Percentiles rank a stretch among this genome's conserved stretches.
Evolutionary conservation across 1,140 invertebrate genomes (phyloP).

Genomic region (Gryon sp.): DNA sequence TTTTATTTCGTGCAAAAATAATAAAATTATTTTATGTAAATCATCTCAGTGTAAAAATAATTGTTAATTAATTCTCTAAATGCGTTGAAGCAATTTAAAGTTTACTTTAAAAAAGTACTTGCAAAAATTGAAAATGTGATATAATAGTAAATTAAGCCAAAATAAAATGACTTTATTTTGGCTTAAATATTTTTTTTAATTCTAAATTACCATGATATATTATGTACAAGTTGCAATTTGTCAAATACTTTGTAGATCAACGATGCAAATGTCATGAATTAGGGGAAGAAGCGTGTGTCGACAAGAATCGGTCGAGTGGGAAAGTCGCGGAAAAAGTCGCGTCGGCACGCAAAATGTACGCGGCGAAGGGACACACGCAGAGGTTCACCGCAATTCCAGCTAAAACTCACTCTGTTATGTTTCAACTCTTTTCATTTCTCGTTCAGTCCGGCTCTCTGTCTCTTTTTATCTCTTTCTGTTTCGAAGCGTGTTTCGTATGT

Average conservation of each 20-base stretch:
- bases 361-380: conserved; percentile 65
- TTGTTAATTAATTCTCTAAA: too few species aligned
- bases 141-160: too few species aligned
- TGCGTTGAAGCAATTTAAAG: too few species aligned
- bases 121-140: too few species aligned
- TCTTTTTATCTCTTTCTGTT: conserved; percentile 46
- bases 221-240: conserved; percentile 34
- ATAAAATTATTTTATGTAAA: too few species aligned
- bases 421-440: conserved; percentile 57
- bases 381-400: conserved; percentile 74
- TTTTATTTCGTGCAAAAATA: too few species aligned
- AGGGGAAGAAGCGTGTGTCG: conserved; percentile 41
- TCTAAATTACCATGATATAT: too few species aligned
- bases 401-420: conserved; percentile 59
- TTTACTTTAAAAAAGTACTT: too few species aligned
- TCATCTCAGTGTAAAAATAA: too few species aligned
- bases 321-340: conserved; percentile 68
- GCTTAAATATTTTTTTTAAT: too few species aligned
- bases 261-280: conserved; percentile 15
- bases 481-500: conserved; percentile 54
- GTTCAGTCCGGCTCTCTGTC: conserved; percentile 44
- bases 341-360: conserved; percentile 65
- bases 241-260: conserved; percentile 20
- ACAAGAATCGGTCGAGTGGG: conserved; percentile 61
- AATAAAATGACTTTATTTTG: too few species aligned